A percentile compares a stretch with the other conserved stretches of the same genome.
Conservation (phyloP, 2,888 invertebrate species). For the Rotaria macrura region DNA sequence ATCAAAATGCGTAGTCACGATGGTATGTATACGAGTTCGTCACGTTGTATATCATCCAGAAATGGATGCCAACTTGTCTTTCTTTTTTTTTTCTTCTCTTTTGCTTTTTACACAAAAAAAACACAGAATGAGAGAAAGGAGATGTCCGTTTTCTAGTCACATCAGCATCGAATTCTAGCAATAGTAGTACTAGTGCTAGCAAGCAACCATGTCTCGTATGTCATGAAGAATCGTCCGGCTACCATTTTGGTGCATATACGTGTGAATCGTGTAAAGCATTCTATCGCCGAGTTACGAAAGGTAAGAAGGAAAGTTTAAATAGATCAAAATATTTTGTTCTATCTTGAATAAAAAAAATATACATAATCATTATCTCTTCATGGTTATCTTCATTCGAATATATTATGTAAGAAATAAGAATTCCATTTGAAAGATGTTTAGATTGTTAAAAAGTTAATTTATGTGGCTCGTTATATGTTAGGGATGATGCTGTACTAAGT, state of each 20-base stretch:
- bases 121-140: not conserved
- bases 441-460: no score
- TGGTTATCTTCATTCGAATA: no score
- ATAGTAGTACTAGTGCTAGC: constrained; percentile 12
- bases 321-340: no score
- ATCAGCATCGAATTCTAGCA: not conserved
- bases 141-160: constrained; percentile 3
- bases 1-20: not conserved
- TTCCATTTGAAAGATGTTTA: no score
- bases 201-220: constrained; percentile 15
- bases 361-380: no score
- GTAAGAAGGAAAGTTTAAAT: not conserved
- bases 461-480: no score
- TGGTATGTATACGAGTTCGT: not conserved
- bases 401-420: no score
- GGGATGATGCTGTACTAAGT: no score
- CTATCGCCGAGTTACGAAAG: not conserved
- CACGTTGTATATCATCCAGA: not conserved
- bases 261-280: constrained; percentile 13
- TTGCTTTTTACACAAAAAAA: not conserved
- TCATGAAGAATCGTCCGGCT: not conserved
- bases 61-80: not conserved
- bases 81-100: constrained; percentile 10
- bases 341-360: no score
- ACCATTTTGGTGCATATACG: constrained; percentile 13